These are phyloP conservation scores for Alligator sinensis DNA, from an alignment of 2,113 vertebrate species.

Conservation along the genomic window DNA sequence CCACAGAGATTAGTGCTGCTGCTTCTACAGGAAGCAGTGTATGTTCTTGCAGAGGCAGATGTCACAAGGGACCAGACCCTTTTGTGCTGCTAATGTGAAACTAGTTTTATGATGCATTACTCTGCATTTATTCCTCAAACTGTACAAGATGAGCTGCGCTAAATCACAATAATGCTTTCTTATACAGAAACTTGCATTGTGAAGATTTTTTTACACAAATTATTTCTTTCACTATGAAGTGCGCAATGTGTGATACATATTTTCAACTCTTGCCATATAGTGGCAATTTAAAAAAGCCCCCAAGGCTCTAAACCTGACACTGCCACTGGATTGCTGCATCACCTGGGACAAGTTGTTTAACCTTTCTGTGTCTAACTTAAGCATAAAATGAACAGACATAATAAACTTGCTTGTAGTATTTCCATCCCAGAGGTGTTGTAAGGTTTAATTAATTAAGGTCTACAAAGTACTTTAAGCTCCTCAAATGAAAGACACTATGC, in stretches of 20 bases:
- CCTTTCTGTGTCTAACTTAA: background rate
- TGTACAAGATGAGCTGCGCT: background rate
- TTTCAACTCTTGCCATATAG: background rate
- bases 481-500: background rate
- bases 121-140: background rate
- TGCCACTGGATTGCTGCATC: background rate
- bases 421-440: conserved; percentile 46
- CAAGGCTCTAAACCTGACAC: background rate
- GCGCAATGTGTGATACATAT: background rate
- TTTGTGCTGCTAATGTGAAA: background rate
- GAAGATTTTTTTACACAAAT: conserved; percentile 38
- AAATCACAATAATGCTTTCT: conserved; percentile 30
- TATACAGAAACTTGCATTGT: background rate
- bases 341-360: conserved; percentile 19
- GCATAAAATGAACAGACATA: conserved; percentile 41
- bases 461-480: conserved; percentile 18
- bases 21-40: background rate
- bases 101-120: background rate
- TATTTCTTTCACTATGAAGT: conserved; percentile 6
- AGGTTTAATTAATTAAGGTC: conserved; percentile 46
- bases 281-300: background rate
- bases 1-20: background rate
- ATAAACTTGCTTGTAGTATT: conserved; percentile 21
- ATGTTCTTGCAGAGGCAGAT: background rate
- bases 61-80: background rate